Conservation (phyloP, 2,113 vertebrate species). For the Sinocyclocheilus grahami region DNA sequence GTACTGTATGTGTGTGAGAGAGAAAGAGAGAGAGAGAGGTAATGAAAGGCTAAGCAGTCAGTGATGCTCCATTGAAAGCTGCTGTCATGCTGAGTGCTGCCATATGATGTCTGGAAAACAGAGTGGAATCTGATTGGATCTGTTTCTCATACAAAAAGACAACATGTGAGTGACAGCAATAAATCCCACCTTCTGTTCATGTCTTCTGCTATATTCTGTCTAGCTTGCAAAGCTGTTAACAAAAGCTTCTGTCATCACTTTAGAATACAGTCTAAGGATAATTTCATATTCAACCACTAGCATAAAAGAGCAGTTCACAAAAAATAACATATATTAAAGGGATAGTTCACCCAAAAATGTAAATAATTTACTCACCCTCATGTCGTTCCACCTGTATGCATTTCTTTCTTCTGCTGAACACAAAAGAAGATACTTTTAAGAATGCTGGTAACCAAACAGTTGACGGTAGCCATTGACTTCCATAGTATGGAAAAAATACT, state of each 20-base stretch:
- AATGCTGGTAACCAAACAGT: background rate
- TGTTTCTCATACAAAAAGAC: background rate
- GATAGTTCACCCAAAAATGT: too few relatives aligned
- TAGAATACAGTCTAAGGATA: background rate
- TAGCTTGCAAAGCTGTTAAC: conserved; percentile 4
- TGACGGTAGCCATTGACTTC: background rate
- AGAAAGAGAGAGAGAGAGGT: background rate
- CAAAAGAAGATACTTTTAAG: background rate
- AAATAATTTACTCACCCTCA: background rate
- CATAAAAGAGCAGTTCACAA: background rate
- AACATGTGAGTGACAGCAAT: conserved; percentile 18
- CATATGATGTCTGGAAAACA: conserved; percentile 41
- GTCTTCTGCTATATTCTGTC: conserved; percentile 12
- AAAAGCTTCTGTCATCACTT: conserved; percentile 1
- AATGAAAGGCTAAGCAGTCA: conserved; percentile 39
- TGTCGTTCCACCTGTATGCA: background rate
- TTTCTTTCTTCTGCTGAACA: background rate
- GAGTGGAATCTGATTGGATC: conserved; percentile 7
- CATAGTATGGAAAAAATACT: background rate
- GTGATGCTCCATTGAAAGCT: conserved; percentile 25
- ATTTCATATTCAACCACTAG: background rate
- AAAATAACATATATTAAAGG: too few relatives aligned
- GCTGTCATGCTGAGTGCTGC: conserved; percentile 37
- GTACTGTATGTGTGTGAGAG: background rate
- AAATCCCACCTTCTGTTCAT: conserved; percentile 28